Percentiles rank a stretch among this genome's conserved stretches.
These are phyloP conservation scores for Eonycteris spelaea DNA, from an alignment of 2,113 vertebrate genomes.

Conservation along the genomic window DNA sequence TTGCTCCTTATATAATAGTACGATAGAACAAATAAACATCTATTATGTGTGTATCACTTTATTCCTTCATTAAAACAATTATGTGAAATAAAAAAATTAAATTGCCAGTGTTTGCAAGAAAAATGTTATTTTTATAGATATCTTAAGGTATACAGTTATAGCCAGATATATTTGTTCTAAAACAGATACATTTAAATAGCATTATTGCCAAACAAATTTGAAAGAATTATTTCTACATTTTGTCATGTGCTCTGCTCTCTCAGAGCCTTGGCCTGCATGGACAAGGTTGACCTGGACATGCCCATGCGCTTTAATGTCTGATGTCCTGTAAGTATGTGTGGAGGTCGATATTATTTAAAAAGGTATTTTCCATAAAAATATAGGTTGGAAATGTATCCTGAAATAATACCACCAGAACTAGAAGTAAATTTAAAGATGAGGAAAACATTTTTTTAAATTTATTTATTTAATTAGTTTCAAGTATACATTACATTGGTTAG, in stretches of 20 bases:
- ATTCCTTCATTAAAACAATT: background rate
- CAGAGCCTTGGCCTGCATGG: background rate
- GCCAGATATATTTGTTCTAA: background rate
- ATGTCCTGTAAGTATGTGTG: background rate
- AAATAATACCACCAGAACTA: background rate
- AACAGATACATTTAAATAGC: background rate
- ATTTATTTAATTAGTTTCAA: no score
- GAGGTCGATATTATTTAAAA: background rate
- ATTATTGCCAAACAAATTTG: background rate
- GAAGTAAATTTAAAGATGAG: background rate
- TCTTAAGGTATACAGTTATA: background rate
- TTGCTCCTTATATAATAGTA: background rate
- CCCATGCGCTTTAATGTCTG: background rate
- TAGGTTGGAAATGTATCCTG: background rate
- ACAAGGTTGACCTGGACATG: background rate
- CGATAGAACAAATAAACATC: background rate
- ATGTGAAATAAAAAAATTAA: background rate
- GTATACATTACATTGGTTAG: no score
- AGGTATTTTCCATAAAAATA: background rate
- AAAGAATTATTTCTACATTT: background rate
- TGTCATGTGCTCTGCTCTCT: background rate
- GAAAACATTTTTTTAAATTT: background rate
- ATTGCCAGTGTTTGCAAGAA: background rate
- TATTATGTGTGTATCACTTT: background rate
- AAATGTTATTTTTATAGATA: background rate